phyloP scores from a whole-genome alignment of 2,797 vertebrate genomes.

The Ibycter americanus region DNA sequence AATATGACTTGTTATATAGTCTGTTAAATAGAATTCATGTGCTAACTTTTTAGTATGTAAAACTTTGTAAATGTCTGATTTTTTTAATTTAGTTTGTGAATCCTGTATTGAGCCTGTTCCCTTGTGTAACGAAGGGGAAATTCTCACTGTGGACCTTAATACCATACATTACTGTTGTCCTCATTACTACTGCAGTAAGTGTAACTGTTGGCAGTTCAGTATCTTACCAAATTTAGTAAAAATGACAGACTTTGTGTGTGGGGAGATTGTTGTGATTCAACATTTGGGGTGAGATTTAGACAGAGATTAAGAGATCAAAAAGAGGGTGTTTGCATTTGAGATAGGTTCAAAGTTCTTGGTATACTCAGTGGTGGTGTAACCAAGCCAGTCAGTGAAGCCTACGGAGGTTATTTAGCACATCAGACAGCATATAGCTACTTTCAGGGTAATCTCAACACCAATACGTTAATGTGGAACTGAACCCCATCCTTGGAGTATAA shows the following conservation, averaged over 20 bases:
- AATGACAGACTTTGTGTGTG: background rate
- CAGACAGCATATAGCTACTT: background rate
- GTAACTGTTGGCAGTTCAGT: background rate
- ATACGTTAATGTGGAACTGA: background rate
- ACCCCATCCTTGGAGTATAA: background rate
- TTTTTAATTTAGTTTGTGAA: constrained; percentile 86
- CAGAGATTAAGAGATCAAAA: background rate
- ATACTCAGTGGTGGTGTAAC: background rate
- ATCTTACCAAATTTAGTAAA: background rate
- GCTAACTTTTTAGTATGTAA: background rate
- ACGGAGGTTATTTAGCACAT: background rate
- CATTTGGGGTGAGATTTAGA: background rate
- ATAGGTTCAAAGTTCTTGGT: background rate
- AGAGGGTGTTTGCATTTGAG: background rate
- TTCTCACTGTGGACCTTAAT: constrained; percentile 90
- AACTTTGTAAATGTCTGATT: background rate
- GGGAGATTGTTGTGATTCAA: background rate
- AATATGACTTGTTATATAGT: background rate
- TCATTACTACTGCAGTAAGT: constrained; percentile 91
- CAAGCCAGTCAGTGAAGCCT: background rate
- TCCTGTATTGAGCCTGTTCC: constrained; percentile 90
- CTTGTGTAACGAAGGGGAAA: constrained; percentile 86
- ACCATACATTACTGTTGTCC: constrained; percentile 91
- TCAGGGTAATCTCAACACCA: background rate
- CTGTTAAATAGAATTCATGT: background rate